Percentiles rank a stretch among this genome's conserved stretches.
Conservation (phyloP, 1,140 invertebrate species). For the Parasteatoda tepidariorum region DNA sequence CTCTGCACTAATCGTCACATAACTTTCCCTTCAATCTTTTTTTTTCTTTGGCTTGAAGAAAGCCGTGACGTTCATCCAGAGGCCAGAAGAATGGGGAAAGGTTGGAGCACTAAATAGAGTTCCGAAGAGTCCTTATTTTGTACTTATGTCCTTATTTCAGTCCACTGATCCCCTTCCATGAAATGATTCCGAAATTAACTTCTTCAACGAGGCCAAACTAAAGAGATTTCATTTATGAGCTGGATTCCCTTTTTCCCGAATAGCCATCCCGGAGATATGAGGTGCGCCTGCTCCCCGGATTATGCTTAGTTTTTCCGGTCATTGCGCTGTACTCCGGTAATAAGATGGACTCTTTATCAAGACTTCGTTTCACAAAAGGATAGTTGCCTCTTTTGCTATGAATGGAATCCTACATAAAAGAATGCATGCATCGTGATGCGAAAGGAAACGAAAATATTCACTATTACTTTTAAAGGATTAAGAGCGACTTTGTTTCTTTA, state of each 20-base stretch:
- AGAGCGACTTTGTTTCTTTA: too few relatives aligned
- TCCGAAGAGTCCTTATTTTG: too few relatives aligned
- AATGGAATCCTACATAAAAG: neutral
- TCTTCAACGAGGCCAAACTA: neutral
- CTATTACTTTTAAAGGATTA: too few relatives aligned
- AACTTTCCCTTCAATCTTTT: too few relatives aligned
- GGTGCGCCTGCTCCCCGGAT: neutral
- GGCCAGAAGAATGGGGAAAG: neutral
- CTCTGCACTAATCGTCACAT: too few relatives aligned
- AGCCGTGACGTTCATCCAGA: too few relatives aligned
- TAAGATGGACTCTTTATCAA: neutral
- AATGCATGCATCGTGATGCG: too few relatives aligned
- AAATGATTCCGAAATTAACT: conserved; percentile 27
- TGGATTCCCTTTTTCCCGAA: neutral
- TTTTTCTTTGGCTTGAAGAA: too few relatives aligned
- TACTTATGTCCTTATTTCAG: neutral
- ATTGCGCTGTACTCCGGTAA: neutral
- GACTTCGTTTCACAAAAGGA: neutral
- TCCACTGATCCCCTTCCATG: neutral
- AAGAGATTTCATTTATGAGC: neutral
- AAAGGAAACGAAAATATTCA: too few relatives aligned
- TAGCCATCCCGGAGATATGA: neutral
- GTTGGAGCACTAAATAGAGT: neutral
- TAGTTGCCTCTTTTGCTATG: neutral
- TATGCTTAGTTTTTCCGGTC: conserved; percentile 9